Conservation (phyloP, 1,140 invertebrate species). For the Drosophila sturtevanti region DNA sequence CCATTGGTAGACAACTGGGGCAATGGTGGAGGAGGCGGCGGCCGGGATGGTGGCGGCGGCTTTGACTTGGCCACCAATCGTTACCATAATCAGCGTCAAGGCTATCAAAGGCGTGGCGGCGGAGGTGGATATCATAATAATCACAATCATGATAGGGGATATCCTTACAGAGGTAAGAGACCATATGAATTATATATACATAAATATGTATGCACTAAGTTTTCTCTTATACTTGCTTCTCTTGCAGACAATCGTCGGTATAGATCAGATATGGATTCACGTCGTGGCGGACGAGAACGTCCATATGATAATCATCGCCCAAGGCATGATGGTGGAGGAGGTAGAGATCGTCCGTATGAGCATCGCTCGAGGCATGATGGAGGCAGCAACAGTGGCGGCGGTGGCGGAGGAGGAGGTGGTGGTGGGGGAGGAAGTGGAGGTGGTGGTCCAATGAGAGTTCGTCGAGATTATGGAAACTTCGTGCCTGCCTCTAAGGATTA, state of each 20-base stretch:
- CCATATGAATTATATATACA: background rate
- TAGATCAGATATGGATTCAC: slow-evolving; percentile 31
- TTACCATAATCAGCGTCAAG: slow-evolving; percentile 54
- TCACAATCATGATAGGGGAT: slow-evolving; percentile 24
- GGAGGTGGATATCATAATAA: slow-evolving; percentile 44
- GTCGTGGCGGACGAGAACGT: slow-evolving; percentile 1
- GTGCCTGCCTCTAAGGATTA: slow-evolving; percentile 77
- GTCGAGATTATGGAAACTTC: slow-evolving; percentile 77
- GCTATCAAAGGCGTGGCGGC: slow-evolving; percentile 53
- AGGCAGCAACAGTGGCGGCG: slow-evolving; percentile 18
- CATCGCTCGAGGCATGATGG: background rate
- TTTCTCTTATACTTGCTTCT: background rate
- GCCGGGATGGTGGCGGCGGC: slow-evolving; percentile 26
- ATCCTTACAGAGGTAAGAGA: slow-evolving; percentile 36
- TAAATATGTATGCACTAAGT: too few species aligned
- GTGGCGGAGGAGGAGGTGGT: background rate
- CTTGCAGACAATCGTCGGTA: slow-evolving; percentile 53
- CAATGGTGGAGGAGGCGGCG: slow-evolving; percentile 38
- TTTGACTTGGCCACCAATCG: slow-evolving; percentile 49
- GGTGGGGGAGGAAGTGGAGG: slow-evolving; percentile 23
- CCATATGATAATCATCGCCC: background rate
- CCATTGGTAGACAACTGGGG: slow-evolving; percentile 84
- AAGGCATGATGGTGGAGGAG: background rate
- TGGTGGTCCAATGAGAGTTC: slow-evolving; percentile 55
- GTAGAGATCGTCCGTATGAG: background rate